phyloP scores from a whole-genome alignment of 1,140 invertebrate genomes.

The Ganaspis sp. region DNA sequence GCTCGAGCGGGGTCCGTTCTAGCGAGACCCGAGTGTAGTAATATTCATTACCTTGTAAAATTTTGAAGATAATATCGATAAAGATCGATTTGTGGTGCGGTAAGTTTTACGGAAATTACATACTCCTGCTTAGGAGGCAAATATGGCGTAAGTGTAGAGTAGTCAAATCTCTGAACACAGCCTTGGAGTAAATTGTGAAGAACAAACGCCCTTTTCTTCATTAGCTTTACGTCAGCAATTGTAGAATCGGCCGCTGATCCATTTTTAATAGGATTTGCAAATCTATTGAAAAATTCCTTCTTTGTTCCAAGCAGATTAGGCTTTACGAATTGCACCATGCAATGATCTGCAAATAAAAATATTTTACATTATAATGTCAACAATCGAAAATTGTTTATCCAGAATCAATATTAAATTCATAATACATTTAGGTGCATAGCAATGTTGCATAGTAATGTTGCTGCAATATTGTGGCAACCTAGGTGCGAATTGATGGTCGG shows the following conservation, averaged over 20 bases:
- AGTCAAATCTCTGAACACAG: constrained; percentile 94
- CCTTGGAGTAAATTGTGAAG: constrained; percentile 94
- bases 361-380: background rate
- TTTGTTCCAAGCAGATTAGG: constrained; percentile 93
- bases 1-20: too few species aligned
- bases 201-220: constrained; percentile 96
- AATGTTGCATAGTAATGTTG: too few species aligned
- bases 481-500: too few species aligned
- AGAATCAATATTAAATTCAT: background rate
- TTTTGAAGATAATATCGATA: constrained; percentile 85
- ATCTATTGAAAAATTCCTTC: constrained; percentile 94
- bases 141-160: constrained; percentile 92
- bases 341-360: constrained; percentile 84
- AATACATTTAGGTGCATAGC: too few species aligned
- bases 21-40: too few species aligned
- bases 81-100: constrained; percentile 89
- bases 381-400: background rate
- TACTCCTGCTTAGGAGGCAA: constrained; percentile 97
- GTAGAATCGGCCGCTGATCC: constrained; percentile 96
- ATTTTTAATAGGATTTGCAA: constrained; percentile 96
- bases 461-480: too few species aligned
- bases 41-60: constrained; percentile 77
- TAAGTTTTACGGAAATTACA: constrained; percentile 91
- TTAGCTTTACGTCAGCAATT: constrained; percentile 90
- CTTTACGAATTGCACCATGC: constrained; percentile 98